Evolutionary conservation across 2,888 invertebrate genomes (phyloP).

Genomic region (Dolichopus griseipennis): DNA sequence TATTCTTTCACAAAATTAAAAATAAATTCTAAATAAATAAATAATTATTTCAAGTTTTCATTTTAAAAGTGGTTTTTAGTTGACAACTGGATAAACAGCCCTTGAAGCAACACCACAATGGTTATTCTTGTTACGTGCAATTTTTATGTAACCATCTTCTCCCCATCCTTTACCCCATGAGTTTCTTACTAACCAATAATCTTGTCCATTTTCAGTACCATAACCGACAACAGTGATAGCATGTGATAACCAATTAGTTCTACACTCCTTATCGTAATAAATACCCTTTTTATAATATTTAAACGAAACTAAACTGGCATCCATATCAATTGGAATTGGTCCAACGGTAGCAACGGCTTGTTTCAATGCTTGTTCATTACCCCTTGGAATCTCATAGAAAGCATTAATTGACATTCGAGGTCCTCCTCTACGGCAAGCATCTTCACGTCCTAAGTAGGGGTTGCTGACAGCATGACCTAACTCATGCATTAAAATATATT

Average conservation of each 20-base stretch:
- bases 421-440: neutral
- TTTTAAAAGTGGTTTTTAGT: constrained; percentile 23
- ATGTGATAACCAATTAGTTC: constrained; percentile 59
- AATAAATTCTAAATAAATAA: no score
- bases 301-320: constrained; percentile 68
- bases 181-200: constrained; percentile 50
- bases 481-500: neutral
- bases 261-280: constrained; percentile 68
- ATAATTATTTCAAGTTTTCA: neutral
- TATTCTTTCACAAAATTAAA: no score
- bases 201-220: constrained; percentile 16
- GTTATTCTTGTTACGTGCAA: constrained; percentile 69
- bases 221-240: constrained; percentile 41
- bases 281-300: constrained; percentile 68
- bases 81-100: constrained; percentile 74
- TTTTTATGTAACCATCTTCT: constrained; percentile 68
- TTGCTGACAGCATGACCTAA: neutral
- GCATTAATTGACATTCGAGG: neutral
- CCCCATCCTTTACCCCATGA: constrained; percentile 61
- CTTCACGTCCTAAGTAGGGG: neutral
- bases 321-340: constrained; percentile 73
- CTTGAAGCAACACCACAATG: constrained; percentile 70
- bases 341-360: constrained; percentile 68
- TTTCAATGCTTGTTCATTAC: constrained; percentile 59
- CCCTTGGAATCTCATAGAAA: constrained; percentile 28